phyloP scores from a whole-genome alignment of 2,113 vertebrate species.

The Colius striatus region DNA sequence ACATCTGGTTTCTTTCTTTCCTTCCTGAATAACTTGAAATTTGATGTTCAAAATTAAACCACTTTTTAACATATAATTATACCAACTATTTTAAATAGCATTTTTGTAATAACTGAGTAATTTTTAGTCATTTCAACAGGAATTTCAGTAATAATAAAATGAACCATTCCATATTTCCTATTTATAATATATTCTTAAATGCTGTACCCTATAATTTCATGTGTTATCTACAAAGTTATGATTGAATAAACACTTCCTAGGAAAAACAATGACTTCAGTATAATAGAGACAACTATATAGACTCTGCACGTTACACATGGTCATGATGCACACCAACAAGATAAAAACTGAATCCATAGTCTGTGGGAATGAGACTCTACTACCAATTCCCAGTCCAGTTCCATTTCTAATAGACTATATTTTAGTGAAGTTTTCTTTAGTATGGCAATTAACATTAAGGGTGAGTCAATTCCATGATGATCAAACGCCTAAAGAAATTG shows the following conservation, averaged over 20 bases:
- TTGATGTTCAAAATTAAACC: not conserved
- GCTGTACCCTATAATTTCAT: not conserved
- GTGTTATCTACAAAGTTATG: not conserved
- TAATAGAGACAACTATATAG: not conserved
- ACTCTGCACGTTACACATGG: not conserved
- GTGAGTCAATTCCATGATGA: conserved; percentile 52
- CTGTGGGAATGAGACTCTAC: not conserved
- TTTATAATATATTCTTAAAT: not conserved
- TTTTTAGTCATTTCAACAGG: not conserved
- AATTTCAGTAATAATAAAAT: not conserved
- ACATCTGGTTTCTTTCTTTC: not conserved
- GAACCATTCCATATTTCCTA: not conserved
- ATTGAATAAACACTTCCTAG: not conserved
- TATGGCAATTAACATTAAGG: conserved; percentile 36
- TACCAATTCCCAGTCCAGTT: not conserved
- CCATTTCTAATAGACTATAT: not conserved
- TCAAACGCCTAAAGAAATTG: conserved; percentile 51
- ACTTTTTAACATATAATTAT: not conserved
- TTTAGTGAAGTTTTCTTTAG: conserved; percentile 13
- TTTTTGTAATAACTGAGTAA: not conserved
- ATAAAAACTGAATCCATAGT: not conserved
- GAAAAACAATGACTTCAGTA: not conserved
- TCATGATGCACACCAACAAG: not conserved
- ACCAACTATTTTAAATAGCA: not conserved
- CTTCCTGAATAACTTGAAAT: not conserved